A percentile compares a stretch with the other conserved stretches of the same genome.
phyloP scores from a whole-genome alignment of 2,888 invertebrate species.

The Balanococcus diminutus region DNA sequence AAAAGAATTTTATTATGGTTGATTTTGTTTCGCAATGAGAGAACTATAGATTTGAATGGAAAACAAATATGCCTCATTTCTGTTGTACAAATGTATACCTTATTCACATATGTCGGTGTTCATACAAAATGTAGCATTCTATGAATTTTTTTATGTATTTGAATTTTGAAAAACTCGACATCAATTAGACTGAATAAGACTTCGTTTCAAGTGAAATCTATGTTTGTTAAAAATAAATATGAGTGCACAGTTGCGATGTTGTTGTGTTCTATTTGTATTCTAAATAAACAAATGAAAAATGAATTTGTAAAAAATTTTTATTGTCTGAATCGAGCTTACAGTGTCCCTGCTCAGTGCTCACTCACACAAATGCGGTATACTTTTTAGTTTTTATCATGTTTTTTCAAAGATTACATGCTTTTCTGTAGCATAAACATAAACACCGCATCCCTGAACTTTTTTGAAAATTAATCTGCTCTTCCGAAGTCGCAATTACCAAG shows the following conservation, averaged over 20 bases:
- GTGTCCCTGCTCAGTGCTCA: too few relatives aligned
- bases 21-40: too few relatives aligned
- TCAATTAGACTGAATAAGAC: neutral
- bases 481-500: neutral
- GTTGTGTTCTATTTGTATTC: slow-evolving; percentile 11
- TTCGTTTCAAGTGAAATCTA: neutral
- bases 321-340: neutral
- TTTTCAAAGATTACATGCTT: too few relatives aligned
- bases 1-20: too few relatives aligned
- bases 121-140: too few relatives aligned
- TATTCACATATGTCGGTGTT: too few relatives aligned
- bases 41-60: too few relatives aligned
- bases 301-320: neutral
- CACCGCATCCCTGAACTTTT: neutral
- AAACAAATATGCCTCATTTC: too few relatives aligned
- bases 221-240: neutral
- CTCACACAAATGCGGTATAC: too few relatives aligned
- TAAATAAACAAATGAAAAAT: neutral
- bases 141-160: too few relatives aligned
- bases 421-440: neutral
- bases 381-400: neutral
- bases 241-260: neutral
- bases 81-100: too few relatives aligned
- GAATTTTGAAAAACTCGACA: neutral
- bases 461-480: neutral